Conservation (phyloP, 92 coral and sea anemone species). For the Phenganax subtilis region DNA sequence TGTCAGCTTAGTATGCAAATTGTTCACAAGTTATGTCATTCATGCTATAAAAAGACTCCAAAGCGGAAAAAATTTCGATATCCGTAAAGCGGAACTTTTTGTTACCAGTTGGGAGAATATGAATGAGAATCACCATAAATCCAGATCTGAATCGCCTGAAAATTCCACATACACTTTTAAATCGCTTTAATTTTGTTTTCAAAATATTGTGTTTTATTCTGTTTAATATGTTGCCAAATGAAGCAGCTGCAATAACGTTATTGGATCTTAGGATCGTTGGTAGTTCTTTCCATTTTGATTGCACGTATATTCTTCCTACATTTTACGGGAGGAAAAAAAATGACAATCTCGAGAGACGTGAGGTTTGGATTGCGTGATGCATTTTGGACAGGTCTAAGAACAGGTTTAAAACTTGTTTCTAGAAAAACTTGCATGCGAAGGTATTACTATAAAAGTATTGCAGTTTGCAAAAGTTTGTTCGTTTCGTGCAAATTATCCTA, state of each 20-base stretch:
- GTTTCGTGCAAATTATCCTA: background rate
- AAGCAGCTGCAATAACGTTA: background rate
- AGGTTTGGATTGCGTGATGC: background rate
- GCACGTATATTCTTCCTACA: background rate
- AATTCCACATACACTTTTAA: background rate
- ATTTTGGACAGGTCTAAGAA: background rate
- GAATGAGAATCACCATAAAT: background rate
- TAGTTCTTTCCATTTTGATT: background rate
- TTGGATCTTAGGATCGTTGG: background rate
- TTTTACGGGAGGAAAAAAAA: background rate
- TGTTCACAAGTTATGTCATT: background rate
- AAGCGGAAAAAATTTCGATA: conserved; percentile 18
- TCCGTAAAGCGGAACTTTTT: conserved; percentile 16
- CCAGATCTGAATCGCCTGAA: background rate
- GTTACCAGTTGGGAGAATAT: background rate
- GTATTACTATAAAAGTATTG: background rate
- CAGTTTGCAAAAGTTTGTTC: background rate
- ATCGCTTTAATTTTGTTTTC: background rate
- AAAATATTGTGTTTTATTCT: background rate
- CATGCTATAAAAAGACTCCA: background rate
- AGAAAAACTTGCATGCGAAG: background rate
- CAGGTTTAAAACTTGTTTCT: background rate
- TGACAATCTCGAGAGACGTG: background rate
- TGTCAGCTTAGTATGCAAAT: background rate
- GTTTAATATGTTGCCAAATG: background rate